Conservation (phyloP, 2,888 invertebrate species). For the Agrotis segetum region DNA sequence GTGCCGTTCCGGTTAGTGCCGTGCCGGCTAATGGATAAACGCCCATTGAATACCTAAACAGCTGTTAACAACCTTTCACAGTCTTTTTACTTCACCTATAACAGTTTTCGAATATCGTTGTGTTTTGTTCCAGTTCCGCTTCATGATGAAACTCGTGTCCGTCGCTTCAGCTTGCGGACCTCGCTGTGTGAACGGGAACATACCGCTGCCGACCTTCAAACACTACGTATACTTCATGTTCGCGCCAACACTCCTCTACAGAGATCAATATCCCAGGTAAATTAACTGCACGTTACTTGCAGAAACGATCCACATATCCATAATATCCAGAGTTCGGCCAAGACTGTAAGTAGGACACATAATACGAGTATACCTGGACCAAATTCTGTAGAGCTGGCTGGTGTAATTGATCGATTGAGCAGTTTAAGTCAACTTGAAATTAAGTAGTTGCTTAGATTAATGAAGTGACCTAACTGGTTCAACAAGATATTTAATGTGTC, state of each 20-base stretch:
- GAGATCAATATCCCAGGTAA: constrained; percentile 96
- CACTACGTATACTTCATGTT: constrained; percentile 96
- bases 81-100: background rate
- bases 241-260: constrained; percentile 96
- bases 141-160: constrained; percentile 97
- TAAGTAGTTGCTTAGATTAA: background rate
- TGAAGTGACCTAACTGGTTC: background rate
- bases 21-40: too few relatives aligned
- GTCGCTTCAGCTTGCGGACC: constrained; percentile 94
- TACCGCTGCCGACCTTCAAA: constrained; percentile 92
- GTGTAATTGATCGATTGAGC: constrained; percentile 7
- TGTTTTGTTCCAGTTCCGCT: constrained; percentile 90
- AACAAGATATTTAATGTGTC: background rate
- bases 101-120: background rate
- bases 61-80: too few relatives aligned
- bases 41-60: too few relatives aligned
- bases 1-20: too few relatives aligned
- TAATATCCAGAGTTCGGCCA: constrained; percentile 41
- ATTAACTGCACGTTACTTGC: constrained; percentile 49
- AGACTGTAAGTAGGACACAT: background rate
- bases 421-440: constrained; percentile 8
- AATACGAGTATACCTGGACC: constrained; percentile 24
- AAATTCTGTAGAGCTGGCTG: constrained; percentile 24
- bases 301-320: constrained; percentile 31
- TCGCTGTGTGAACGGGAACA: constrained; percentile 88